Base-by-base conservation (phyloP, 2,888 invertebrate species). In the Bellardia bayeri region DNA sequence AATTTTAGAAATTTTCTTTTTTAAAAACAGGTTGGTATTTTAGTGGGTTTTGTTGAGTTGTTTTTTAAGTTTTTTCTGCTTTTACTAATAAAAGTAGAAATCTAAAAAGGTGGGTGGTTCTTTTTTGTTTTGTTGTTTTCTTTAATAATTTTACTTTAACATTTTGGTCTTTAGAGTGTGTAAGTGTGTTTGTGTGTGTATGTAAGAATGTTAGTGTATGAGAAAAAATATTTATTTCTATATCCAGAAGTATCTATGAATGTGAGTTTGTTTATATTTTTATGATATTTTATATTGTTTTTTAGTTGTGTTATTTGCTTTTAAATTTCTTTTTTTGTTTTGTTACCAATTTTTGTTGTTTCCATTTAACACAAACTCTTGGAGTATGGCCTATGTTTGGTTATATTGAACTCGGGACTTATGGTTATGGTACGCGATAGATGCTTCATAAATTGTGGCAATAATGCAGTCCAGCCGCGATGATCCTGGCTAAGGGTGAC, bases 391-490 rank as follows among this genome's bases (percentile, higher is more conserved):
- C 92, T 92, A 68, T 92, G 92, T 89, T 92, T 92, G 84, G 92
- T 92, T 8, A 92, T 92, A 86, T 91, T 92, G 72, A 92, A 92
- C 88, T 92, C 92, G 8, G 92, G 92, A 88, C 92, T 92, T 89
- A 92, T 92, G 82, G 92, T 92, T 68, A 92, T 92, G 83, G 92
- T 92, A 89, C 92, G 92, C 69, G 92, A 92, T 89, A 92, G 74
- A 40, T 90, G 92, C 86, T 92, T 92, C 92, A 92, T 92, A 90
- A 92, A 92, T 87, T 92, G 92, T 42, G 92, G 92, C 91, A 92
- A 68, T 82, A 92, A 88, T 0, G 92, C 91, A 85, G 92, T 90
- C 92, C 92, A 92, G 89, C 92, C 92, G 82, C 92, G 91, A 89
- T 92, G 92, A 88, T 92, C 92, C 90, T 92, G 92, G n/a, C 92